These are phyloP conservation scores for Hydriomena furcata DNA, from an alignment of 2,888 invertebrate genomes.

Conservation along the genomic window DNA sequence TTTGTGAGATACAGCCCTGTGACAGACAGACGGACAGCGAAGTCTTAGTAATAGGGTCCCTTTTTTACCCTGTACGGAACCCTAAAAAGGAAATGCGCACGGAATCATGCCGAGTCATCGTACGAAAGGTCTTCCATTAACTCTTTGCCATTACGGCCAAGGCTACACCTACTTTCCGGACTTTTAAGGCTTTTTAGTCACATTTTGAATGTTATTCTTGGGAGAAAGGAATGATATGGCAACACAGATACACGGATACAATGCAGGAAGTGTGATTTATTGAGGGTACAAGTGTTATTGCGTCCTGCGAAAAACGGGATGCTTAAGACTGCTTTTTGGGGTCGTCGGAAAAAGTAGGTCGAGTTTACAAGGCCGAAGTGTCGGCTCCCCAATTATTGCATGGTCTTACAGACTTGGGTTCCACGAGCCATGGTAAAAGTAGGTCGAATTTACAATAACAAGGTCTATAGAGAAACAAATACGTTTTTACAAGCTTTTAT, in stretches of 20 bases:
- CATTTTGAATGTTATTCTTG: conserved; percentile 35
- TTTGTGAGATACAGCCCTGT: too few species aligned
- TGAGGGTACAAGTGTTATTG: conserved; percentile 11
- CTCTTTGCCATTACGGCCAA: conserved; percentile 58
- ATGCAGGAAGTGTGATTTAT: conserved; percentile 7
- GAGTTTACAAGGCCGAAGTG: not conserved
- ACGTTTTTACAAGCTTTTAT: too few species aligned
- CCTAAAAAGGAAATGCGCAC: conserved; percentile 38
- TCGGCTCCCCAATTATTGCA: too few species aligned
- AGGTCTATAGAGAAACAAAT: too few species aligned
- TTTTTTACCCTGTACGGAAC: too few species aligned
- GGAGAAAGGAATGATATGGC: conserved; percentile 1
- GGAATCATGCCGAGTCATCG: conserved; percentile 54
- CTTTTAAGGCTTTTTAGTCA: conserved; percentile 45
- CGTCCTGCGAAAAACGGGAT: not conserved
- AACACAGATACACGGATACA: not conserved
- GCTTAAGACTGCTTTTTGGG: not conserved
- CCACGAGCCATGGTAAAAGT: too few species aligned
- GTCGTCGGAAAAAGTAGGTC: not conserved
- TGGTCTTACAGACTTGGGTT: too few species aligned
- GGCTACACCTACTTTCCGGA: conserved; percentile 46
- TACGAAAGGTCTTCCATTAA: conserved; percentile 56
- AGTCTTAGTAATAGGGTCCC: too few species aligned
- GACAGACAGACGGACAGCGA: too few species aligned
- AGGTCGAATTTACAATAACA: not conserved